These are phyloP conservation scores for Catamblyrhynchus diadema DNA, from an alignment of 2,797 vertebrate species.

Conservation along the genomic window DNA sequence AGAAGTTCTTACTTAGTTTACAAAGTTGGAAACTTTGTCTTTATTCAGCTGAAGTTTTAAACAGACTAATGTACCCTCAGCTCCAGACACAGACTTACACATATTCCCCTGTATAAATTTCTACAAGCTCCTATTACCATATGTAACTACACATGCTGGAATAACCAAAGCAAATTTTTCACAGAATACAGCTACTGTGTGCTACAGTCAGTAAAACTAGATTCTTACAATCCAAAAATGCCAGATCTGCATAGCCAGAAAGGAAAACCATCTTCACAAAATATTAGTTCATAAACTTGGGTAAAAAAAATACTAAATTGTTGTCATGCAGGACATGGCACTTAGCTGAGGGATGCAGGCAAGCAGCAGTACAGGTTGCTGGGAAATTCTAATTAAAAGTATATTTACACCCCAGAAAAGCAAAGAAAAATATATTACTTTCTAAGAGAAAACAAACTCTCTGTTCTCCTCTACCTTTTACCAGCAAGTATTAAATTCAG, in stretches of 20 bases:
- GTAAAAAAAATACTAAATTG: background rate
- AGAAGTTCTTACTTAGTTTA: background rate
- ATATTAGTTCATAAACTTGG: background rate
- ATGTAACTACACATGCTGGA: background rate
- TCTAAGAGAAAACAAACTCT: background rate
- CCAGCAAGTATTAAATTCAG: background rate
- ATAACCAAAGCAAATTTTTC: background rate
- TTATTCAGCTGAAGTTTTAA: constrained; percentile 26
- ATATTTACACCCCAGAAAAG: background rate
- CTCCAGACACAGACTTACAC: background rate
- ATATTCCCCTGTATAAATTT: background rate
- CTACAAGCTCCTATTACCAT: background rate
- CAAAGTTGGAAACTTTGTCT: background rate
- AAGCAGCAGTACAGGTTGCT: background rate
- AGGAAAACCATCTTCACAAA: background rate
- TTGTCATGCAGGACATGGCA: accelerated
- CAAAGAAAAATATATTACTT: background rate
- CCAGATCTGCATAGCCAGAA: background rate
- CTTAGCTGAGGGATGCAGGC: background rate
- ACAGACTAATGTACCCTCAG: background rate
- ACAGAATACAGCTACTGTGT: background rate
- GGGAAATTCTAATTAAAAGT: background rate
- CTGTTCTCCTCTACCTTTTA: background rate
- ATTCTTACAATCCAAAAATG: background rate
- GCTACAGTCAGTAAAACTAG: background rate